Conservation (phyloP, 2,797 vertebrate species). For the Lepus townsendii region DNA sequence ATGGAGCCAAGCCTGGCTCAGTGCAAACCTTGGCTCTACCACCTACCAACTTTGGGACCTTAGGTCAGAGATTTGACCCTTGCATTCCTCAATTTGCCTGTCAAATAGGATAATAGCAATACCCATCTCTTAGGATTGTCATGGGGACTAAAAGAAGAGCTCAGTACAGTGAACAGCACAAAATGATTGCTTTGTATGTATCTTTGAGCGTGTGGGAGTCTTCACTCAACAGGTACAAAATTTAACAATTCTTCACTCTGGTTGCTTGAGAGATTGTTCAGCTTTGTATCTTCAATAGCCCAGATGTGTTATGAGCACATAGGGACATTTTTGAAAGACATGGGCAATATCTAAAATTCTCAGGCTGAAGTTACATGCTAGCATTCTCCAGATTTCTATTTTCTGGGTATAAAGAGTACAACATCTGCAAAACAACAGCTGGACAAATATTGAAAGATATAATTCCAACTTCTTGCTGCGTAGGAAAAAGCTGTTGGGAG, state of each 20-base stretch:
- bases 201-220: slow-evolving; percentile 34
- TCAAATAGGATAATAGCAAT: neutral
- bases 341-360: slow-evolving; percentile 66
- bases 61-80: neutral
- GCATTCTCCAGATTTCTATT: slow-evolving; percentile 74
- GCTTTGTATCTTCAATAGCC: slow-evolving; percentile 79
- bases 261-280: slow-evolving; percentile 65
- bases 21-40: neutral
- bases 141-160: slow-evolving; percentile 24
- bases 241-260: slow-evolving; percentile 69
- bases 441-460: slow-evolving; percentile 81
- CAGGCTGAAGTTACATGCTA: slow-evolving; percentile 72
- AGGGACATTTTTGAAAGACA: slow-evolving; percentile 78
- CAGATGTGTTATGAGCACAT: slow-evolving; percentile 80
- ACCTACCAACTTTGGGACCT: neutral
- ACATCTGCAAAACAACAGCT: slow-evolving; percentile 85
- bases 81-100: neutral
- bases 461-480: slow-evolving; percentile 79
- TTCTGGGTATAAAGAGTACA: slow-evolving; percentile 74
- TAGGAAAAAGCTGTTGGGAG: slow-evolving; percentile 72
- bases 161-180: neutral
- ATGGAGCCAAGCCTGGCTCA: neutral
- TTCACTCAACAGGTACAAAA: slow-evolving; percentile 65
- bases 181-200: neutral
- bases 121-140: neutral